phyloP scores from a whole-genome alignment of 2,888 invertebrate genomes.

The Copidosoma aretas region DNA sequence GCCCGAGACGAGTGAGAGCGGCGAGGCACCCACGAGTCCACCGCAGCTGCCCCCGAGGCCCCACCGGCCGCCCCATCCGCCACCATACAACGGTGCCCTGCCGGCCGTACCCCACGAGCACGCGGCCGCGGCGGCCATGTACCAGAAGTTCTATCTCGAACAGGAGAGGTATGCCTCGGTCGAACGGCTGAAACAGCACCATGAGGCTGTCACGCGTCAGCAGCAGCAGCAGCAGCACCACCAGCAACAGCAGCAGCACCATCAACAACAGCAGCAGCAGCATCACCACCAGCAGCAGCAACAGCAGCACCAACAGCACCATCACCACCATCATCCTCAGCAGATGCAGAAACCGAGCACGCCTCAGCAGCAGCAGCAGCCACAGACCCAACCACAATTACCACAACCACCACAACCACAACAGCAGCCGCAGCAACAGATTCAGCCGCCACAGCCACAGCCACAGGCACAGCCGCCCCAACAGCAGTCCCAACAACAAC shows the following conservation, averaged over 20 bases:
- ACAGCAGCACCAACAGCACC: constrained; percentile 63
- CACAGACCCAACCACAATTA: constrained; percentile 60
- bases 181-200: constrained; percentile 64
- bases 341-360: constrained; percentile 62
- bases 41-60: constrained; percentile 63
- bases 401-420: too few relatives aligned
- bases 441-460: constrained; percentile 58
- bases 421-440: constrained; percentile 38
- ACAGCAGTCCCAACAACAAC: constrained; percentile 57
- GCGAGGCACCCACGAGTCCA: constrained; percentile 62
- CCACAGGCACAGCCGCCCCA: constrained; percentile 65
- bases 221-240: constrained; percentile 63
- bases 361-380: constrained; percentile 61
- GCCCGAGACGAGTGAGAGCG: constrained; percentile 67
- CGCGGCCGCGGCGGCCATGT: constrained; percentile 62
- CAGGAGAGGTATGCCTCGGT: constrained; percentile 65
- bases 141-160: constrained; percentile 67
- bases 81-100: constrained; percentile 65
- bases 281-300: constrained; percentile 68
- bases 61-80: constrained; percentile 62
- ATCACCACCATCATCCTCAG: constrained; percentile 64
- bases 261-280: constrained; percentile 59
- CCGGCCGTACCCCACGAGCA: constrained; percentile 67
- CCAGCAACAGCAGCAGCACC: constrained; percentile 65
- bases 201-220: constrained; percentile 60